Percentiles rank a stretch among this genome's conserved stretches.
These are phyloP conservation scores for Ariopsis seemanni DNA, from an alignment of 2,113 vertebrate species.

Conservation along the genomic window DNA sequence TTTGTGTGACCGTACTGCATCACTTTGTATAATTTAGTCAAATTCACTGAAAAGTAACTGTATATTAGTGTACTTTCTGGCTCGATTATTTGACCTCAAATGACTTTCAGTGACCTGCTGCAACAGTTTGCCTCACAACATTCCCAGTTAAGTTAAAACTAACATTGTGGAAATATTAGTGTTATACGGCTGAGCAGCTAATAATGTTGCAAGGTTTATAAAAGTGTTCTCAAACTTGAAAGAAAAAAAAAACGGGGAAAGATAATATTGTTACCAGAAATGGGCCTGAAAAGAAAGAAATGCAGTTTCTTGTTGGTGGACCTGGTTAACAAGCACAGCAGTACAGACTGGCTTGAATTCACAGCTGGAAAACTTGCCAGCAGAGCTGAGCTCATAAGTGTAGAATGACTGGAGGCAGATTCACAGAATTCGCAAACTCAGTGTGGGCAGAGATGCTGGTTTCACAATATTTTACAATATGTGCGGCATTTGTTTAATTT, in stretches of 20 bases:
- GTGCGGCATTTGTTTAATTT: background rate
- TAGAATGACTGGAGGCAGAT: background rate
- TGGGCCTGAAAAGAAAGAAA: background rate
- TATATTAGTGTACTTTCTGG: background rate
- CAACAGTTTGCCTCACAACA: background rate
- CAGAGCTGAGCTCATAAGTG: slow-evolving; percentile 45
- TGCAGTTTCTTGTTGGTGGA: background rate
- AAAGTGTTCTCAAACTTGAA: background rate
- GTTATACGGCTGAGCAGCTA: background rate
- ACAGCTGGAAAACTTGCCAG: slow-evolving; percentile 15
- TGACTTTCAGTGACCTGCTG: background rate
- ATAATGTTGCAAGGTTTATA: background rate
- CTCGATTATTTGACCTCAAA: background rate
- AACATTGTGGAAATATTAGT: background rate
- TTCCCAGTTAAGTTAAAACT: background rate
- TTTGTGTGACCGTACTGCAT: background rate
- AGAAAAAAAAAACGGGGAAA: background rate
- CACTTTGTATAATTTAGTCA: background rate
- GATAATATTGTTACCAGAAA: background rate
- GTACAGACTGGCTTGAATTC: slow-evolving; percentile 30
- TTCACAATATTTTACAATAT: background rate
- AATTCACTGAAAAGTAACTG: background rate
- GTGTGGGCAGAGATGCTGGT: background rate
- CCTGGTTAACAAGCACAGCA: slow-evolving; percentile 25
- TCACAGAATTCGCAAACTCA: background rate